A percentile compares a stretch with the other conserved stretches of the same genome.
Conservation (phyloP, 2,113 vertebrate genomes). For the Pteronura brasiliensis region DNA sequence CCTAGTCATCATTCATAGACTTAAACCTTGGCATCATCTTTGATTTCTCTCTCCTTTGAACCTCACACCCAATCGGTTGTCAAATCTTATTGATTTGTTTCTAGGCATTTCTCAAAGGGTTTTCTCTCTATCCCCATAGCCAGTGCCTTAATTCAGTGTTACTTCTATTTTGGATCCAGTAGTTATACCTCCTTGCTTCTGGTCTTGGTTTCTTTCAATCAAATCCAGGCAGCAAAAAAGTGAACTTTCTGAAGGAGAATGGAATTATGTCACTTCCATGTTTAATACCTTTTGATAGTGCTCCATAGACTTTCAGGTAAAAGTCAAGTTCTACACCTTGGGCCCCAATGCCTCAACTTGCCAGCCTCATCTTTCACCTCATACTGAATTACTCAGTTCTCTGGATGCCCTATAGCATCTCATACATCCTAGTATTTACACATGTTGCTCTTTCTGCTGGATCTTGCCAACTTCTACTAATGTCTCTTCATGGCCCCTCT, state of each 20-base stretch:
- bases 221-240: not conserved
- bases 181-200: not conserved
- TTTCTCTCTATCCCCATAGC: not conserved
- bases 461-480: not conserved
- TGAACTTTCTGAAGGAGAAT: not conserved
- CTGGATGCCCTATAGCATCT: not conserved
- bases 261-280: not conserved
- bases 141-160: not conserved
- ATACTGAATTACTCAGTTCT: not conserved
- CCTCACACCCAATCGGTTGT: not conserved
- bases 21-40: not conserved
- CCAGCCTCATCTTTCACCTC: not conserved
- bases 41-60: not conserved
- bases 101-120: not conserved
- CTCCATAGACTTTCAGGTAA: not conserved
- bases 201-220: not conserved
- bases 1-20: not conserved
- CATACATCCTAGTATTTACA: not conserved
- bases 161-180: not conserved
- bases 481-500: not conserved
- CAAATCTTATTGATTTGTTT: not conserved
- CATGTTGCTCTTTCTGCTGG: not conserved
- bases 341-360: not conserved
- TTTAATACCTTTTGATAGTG: conserved; percentile 22
- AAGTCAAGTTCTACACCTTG: not conserved